Percentiles rank a stretch among this genome's conserved stretches.
Conservation (phyloP, 2,113 vertebrate genomes). For the western clawed frog (Xenopus tropicalis) region UCB_Xtro_10.0 CM004450.2:54338001-54338500, state of each 20-base stretch:
- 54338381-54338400: slow-evolving; percentile 24
- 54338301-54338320: not conserved
- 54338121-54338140: not conserved
- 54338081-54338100: too few species aligned
- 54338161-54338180: not conserved
- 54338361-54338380: slow-evolving; percentile 6
- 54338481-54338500: slow-evolving; percentile 21
- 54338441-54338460: slow-evolving; percentile 23
- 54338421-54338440: slow-evolving; percentile 3
- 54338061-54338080: too few species aligned
- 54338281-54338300: not conserved
- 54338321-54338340: not conserved
- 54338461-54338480: slow-evolving; percentile 41
- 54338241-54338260: not conserved
- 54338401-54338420: slow-evolving; percentile 3
- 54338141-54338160: not conserved
- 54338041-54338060: too few species aligned
- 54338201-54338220: not conserved
- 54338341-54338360: not conserved
- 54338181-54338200: not conserved
- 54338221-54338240: not conserved
- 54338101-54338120: not conserved
- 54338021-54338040: too few species aligned
- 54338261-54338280: not conserved
- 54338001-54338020: too few species aligned